Percentiles rank a stretch among this genome's conserved stretches.
phyloP scores from a whole-genome alignment of 2,113 vertebrate species.

The Mugil cephalus region DNA sequence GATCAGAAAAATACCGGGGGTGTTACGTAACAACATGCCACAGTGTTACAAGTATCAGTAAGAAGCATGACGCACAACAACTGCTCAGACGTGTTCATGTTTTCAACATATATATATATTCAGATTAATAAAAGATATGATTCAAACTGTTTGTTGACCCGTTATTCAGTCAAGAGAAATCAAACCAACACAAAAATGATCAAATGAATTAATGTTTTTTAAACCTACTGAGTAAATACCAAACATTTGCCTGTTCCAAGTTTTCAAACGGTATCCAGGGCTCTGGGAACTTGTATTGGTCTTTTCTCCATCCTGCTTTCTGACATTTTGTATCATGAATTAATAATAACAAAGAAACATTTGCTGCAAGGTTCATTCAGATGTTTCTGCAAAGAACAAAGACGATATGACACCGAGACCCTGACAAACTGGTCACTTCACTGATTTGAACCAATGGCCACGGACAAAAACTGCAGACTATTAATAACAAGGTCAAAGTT shows the following conservation, averaged over 20 bases:
- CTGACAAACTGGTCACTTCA: not conserved
- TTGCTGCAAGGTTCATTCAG: not conserved
- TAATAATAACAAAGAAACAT: not conserved
- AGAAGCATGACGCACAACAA: too few relatives aligned
- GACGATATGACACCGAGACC: not conserved
- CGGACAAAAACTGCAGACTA: too few relatives aligned
- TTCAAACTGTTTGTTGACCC: not conserved
- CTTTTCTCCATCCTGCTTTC: not conserved
- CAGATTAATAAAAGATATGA: too few relatives aligned
- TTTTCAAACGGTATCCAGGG: slow-evolving; percentile 5
- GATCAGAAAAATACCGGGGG: not conserved
- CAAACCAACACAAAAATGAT: not conserved
- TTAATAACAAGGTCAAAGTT: too few relatives aligned
- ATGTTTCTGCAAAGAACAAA: not conserved
- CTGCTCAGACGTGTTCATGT: too few relatives aligned
- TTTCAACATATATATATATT: too few relatives aligned
- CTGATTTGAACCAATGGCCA: too few relatives aligned
- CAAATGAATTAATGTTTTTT: not conserved
- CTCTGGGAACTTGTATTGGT: not conserved
- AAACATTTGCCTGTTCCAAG: not conserved
- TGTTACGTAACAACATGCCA: not conserved
- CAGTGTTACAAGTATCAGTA: too few relatives aligned
- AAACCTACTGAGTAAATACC: not conserved
- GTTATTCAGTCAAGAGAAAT: not conserved
- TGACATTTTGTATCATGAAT: slow-evolving; percentile 10